A percentile compares a stretch with the other conserved stretches of the same genome.
These are phyloP conservation scores for Mastomys coucha DNA, from an alignment of 2,113 vertebrate species.

Conservation along the genomic window DNA sequence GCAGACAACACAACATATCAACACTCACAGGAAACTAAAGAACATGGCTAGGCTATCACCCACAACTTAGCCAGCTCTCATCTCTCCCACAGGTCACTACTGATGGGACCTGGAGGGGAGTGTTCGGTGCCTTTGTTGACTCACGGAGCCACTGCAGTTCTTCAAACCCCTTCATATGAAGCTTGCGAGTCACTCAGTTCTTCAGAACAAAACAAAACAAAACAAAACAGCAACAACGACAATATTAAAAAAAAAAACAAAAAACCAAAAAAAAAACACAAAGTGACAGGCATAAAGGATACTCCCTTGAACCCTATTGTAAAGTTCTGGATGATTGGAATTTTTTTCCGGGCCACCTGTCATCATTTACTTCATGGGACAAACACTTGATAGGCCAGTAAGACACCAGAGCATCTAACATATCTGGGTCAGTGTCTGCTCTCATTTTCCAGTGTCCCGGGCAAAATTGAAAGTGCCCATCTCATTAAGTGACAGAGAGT, in stretches of 20 bases:
- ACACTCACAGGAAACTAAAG: background rate
- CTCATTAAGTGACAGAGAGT: background rate
- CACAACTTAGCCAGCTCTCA: too few species aligned
- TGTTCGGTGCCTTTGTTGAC: background rate
- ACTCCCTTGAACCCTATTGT: background rate
- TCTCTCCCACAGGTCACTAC: background rate
- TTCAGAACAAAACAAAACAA: too few species aligned
- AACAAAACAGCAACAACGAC: background rate
- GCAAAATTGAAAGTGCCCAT: background rate
- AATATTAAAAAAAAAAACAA: too few species aligned
- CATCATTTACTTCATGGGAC: background rate
- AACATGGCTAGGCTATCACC: fast-evolving
- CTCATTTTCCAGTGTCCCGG: background rate
- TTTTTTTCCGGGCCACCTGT: background rate
- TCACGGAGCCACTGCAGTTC: background rate
- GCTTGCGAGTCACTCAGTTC: background rate
- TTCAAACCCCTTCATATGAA: background rate
- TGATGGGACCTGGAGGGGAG: background rate
- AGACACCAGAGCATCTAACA: background rate
- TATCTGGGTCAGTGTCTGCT: background rate
- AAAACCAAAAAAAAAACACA: background rate
- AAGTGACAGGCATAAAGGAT: background rate
- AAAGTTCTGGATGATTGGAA: background rate
- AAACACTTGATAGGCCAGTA: background rate
- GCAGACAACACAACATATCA: background rate